Base-by-base conservation (phyloP, 2,888 invertebrate genomes). In the Invenusta paracnida region DNA sequence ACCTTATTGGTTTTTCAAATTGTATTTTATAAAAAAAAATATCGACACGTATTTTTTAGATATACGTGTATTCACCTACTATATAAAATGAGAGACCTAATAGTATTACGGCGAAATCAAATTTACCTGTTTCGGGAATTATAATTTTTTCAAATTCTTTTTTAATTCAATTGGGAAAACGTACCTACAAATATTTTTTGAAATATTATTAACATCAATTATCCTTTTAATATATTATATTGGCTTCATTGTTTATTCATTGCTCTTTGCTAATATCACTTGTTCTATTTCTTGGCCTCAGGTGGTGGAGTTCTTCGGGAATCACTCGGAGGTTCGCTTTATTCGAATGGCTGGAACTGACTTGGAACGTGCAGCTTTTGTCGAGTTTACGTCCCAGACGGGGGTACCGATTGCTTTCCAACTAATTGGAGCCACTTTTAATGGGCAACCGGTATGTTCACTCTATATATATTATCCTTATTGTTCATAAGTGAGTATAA, bases 241-340 rank as follows among this genome's bases (percentile, higher is more conserved):
- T n/a, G n/a, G n/a, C n/a, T n/a, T n/a, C n/a, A n/a, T n/a, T n/a
- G 17, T 48, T 48, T 48, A 48, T 48, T 48, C 48, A 48, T 48
- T 48, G 5, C 48, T 48, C 5, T 11, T 48, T 17, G 5, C 48
- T 48, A 17, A 48, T 11, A 11, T 48, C 17, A 11, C 48, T 48
- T 1, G 23, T 48, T 30, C 31, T 23, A 73, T 5, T 27, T 13
- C 28, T 13, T n/a, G 5, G 28, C 30, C 13, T 82, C 95, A 96
- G 89, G 92, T 98, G n/a, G 94, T 97, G 90, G 95, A 95, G 87
- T 95, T 95, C 91, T 96, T 98, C 91, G 93, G 94, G 86, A 93
- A 93, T 88, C 95, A 95, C 81, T 96, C 96, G 17, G 97, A 99
- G 92, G 95, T 99, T 0, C 98, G 98, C 91, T 99, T 97, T 91